Percentiles rank a stretch among this genome's conserved stretches.
phyloP scores from a whole-genome alignment of 2,113 vertebrate species.

The Spermophilus dauricus region DNA sequence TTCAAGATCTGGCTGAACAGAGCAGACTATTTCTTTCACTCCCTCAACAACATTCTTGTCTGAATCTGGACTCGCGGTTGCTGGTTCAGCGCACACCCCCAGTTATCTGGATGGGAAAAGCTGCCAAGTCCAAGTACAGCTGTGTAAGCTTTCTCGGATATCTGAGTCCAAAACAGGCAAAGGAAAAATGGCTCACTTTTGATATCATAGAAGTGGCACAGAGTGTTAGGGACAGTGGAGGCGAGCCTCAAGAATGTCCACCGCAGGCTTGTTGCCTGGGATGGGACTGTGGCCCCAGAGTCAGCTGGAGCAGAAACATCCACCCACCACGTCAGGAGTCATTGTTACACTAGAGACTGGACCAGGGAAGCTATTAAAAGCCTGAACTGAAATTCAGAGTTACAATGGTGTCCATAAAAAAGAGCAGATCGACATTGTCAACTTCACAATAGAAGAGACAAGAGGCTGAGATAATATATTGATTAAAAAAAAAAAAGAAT shows the following conservation, averaged over 20 bases:
- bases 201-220: neutral
- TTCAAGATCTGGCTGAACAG: neutral
- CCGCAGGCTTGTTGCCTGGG: neutral
- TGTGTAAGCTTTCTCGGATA: neutral
- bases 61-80: neutral
- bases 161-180: conserved; percentile 35
- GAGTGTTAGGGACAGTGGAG: neutral
- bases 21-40: neutral
- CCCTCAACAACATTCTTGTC: neutral
- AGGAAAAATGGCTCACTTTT: conserved; percentile 38
- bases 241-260: neutral
- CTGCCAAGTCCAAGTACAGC: conserved; percentile 62
- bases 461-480: conserved; percentile 3
- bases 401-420: neutral
- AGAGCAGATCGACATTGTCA: conserved; percentile 11
- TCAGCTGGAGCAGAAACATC: neutral
- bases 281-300: conserved; percentile 36
- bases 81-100: neutral
- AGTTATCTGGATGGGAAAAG: conserved; percentile 66
- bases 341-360: neutral
- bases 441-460: neutral
- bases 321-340: neutral
- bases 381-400: neutral
- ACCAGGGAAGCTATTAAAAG: neutral
- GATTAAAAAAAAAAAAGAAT: neutral